Evolutionary conservation across 2,888 invertebrate species (phyloP).

Genomic region (Rotaria sp.): DNA sequence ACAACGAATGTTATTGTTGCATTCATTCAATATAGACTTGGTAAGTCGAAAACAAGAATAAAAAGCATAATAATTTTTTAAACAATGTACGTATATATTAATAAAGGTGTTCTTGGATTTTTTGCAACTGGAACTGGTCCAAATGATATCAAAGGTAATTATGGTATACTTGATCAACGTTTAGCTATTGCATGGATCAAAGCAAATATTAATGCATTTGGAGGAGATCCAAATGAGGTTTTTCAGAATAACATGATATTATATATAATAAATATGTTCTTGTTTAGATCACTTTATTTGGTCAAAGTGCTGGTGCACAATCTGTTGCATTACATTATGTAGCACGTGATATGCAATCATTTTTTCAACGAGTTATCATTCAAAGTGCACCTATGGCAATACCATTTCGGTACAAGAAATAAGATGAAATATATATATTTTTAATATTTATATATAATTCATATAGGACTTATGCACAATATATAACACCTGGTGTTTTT

Average conservation of each 20-base stretch:
- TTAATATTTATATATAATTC: neutral
- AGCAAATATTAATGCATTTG: slow-evolving; percentile 22
- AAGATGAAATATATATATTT: neutral
- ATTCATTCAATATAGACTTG: slow-evolving; percentile 52
- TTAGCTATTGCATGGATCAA: slow-evolving; percentile 30
- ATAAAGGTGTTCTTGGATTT: slow-evolving; percentile 20
- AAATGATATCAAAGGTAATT: slow-evolving; percentile 26
- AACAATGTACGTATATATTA: no score
- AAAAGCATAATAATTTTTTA: no score
- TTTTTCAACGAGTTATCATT: slow-evolving; percentile 28
- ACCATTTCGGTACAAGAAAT: neutral
- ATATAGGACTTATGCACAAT: neutral
- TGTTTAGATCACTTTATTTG: slow-evolving; percentile 41
- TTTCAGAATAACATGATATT: neutral
- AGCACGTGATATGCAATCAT: neutral
- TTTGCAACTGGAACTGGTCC: slow-evolving; percentile 3
- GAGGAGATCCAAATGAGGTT: neutral
- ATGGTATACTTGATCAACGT: slow-evolving; percentile 31
- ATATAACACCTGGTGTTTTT: neutral
- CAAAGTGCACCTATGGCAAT: slow-evolving; percentile 18
- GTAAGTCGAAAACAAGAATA: slow-evolving; percentile 44
- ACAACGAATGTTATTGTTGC: slow-evolving; percentile 50
- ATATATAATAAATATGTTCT: no score
- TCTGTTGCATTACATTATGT: slow-evolving; percentile 12
- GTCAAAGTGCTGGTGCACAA: slow-evolving; percentile 32